Base-by-base conservation (phyloP, 2,888 invertebrate species). In the Dastarcus helophoroides region DNA sequence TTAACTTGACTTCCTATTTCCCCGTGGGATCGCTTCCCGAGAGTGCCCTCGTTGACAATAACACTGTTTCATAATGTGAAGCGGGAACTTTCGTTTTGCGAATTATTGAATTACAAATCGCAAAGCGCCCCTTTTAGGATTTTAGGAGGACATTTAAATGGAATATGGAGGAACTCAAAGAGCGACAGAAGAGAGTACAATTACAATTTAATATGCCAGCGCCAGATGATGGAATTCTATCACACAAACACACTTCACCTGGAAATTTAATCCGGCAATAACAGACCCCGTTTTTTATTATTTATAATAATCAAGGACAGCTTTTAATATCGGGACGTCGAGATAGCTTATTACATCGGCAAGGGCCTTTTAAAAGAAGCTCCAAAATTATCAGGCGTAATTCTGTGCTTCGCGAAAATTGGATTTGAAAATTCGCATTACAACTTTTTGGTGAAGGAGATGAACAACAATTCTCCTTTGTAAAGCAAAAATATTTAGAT, bases 101-200 rank as follows among this genome's bases (percentile, higher is more conserved):
- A 48, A 48, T 49, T 50, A 50, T 50, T 50, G 47, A 50, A 50
- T 50, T 49, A 49, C 47, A 45, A 48, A 47, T 50, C 44, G 44
- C 46, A 49, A 47, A 48, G 47, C 45, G 47, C 39, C 42, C 42
- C 42, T 43, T 41, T 41, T 38, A 34, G 38, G 42, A 40, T 40
- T 38, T 40, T 25, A 35, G 41, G 33, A 36, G 36, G 29, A 37
- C 36, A 38, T 42, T 41, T 37, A 41, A 43, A 35, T 39, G 32
- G 38, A 39, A 39, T 40, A 41, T 38, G 37, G 40, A 31, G 35
- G 34, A 33, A 38, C 33, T 42, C 39, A 38, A 39, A 42, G 38
- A 37, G 36, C 33, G 36, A 35, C n/a, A n/a, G n/a, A n/a, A n/a
- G 35, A 35, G 37, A 41, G 36, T 41, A 40, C 37, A 43, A 45